Base-by-base conservation (phyloP, 2,888 invertebrate genomes). In the Pollenia amentaria region DNA sequence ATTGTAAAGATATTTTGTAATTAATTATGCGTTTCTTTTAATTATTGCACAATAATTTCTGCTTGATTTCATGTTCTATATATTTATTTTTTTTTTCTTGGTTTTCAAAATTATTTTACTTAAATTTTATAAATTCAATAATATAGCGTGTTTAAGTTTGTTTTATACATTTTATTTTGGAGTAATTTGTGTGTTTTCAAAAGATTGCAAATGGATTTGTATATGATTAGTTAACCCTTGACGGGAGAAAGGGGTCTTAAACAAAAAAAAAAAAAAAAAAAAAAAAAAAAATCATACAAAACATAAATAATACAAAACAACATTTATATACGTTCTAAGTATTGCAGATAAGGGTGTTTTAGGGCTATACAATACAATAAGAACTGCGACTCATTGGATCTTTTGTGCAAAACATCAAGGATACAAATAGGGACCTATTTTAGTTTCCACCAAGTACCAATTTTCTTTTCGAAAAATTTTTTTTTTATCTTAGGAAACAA, bases 11-110 rank as follows among this genome's bases (percentile, higher is more conserved):
- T 57, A 72, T 65, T 78, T 67, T 78, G n/a, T 51, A 84, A 84
- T 84, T 77, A 55, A 70, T 70, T 57, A 65, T 84, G 83, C 83
- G 72, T 84, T 78, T 67, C 65, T 69, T 51, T 82, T 78, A 80
- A 65, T 75, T 70, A 72, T 76, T 85, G 16, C 64, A 57, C 42
- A 80, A 80, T 85, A 29, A 57, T 85, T 85, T 80, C 73, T 75
- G 80, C 75, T 69, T 80, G 64, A 80, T 70, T 84, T 70, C 79
- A 64, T 70, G 53, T 84, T 69, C 73, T 78, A 73, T 42, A 48
- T 38, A 16, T n/a, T 16, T 48, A 42, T 55, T 12, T 40, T 44
- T 65, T 65, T 46, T 48, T 11, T 51, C 40, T n/a, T 6, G 11
- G 38, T 40, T 57, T n/a, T 55, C 8, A 9, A 10, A n/a, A n/a